Conservation (phyloP, 2,888 invertebrate species). For the Caenorhabditis becei region DNA sequence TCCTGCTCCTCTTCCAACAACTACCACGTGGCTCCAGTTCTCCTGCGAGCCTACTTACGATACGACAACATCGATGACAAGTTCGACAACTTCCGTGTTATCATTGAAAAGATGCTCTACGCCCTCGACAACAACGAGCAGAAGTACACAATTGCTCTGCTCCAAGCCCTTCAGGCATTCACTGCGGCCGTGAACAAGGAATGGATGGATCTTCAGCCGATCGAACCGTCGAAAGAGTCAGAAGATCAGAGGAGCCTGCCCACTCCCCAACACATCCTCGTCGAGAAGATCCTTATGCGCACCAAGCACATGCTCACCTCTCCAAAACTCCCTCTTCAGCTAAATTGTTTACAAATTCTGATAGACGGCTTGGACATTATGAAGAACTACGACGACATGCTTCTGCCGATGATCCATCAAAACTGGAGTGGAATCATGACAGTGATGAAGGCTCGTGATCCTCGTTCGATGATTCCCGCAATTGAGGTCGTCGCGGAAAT, state of each 20-base stretch:
- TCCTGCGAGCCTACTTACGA: constrained; percentile 62
- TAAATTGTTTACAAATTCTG: constrained; percentile 41
- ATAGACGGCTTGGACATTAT: constrained; percentile 36
- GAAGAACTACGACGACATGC: constrained; percentile 71
- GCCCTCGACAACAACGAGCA: constrained; percentile 67
- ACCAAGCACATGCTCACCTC: constrained; percentile 68
- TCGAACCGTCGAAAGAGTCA: constrained; percentile 15
- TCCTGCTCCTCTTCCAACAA: constrained; percentile 29
- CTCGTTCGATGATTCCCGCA: constrained; percentile 42
- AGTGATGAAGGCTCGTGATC: constrained; percentile 58
- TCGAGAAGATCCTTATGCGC: constrained; percentile 56
- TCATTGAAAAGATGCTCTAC: constrained; percentile 64
- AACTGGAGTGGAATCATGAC: constrained; percentile 73
- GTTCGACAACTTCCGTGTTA: constrained; percentile 56
- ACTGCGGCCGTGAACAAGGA: constrained; percentile 62
- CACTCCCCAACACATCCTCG: constrained; percentile 28
- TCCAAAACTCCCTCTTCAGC: constrained; percentile 47
- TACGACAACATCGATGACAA: constrained; percentile 43
- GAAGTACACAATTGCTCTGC: constrained; percentile 49
- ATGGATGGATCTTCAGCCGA: constrained; percentile 53
- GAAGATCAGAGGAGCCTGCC: constrained; percentile 41
- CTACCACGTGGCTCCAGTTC: constrained; percentile 61
- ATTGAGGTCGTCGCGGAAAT: constrained; percentile 62
- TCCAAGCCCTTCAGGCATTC: constrained; percentile 64
- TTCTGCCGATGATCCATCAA: constrained; percentile 79